Evolutionary conservation across 1,140 invertebrate genomes (phyloP), one percentile per base, ranked within the genome.

Genomic region (Pseudachorutes palmiensis): DNA sequence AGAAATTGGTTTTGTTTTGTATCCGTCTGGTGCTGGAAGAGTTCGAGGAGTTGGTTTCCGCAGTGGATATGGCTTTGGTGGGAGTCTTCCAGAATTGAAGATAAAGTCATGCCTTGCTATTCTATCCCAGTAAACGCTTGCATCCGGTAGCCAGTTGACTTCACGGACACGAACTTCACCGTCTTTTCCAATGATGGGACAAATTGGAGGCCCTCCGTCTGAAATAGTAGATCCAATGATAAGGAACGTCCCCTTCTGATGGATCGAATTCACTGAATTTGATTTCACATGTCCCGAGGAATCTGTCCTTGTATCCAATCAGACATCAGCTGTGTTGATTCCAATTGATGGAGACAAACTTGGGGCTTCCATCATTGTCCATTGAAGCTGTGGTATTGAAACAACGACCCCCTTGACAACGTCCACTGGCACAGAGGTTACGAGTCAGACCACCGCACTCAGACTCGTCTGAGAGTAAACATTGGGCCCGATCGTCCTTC

Each of bases 61-160:
- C 24, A n/a, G n/a, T n/a, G n/a, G n/a, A n/a, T n/a, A n/a, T 58
- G 9, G 9, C 5, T 58, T 45, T 45, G 36, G 19, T 12, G 19
- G 19, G 9, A 14, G 2, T 41, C 64, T 32, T n/a, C 67, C 67
- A 26, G 67, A 68, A 22, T 59, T 58, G 36, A 68, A 68, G 12
- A 68, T 64, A 2, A 64, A 22, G 32, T 68, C 67, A 1, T 12
- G 48, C 32, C 67, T 31, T 26, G 45, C 29, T 2, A 59, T 55
- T 58, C 67, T 57, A 59, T 68, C 67, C 67, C 67, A 68, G 32
- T 64, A 36, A 45, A 64, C 33, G 49, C 64, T 41, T 14, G 62
- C 61, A 3, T 24, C 61, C 33, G 62, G 61, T 1, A 62, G 67
- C 30, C 62, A 58, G 59, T 68, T 68, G n/a, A 57, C 49, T 45